These are phyloP conservation scores for Prunella fulvescens DNA, from an alignment of 2,113 vertebrate species.

Conservation along the genomic window DNA sequence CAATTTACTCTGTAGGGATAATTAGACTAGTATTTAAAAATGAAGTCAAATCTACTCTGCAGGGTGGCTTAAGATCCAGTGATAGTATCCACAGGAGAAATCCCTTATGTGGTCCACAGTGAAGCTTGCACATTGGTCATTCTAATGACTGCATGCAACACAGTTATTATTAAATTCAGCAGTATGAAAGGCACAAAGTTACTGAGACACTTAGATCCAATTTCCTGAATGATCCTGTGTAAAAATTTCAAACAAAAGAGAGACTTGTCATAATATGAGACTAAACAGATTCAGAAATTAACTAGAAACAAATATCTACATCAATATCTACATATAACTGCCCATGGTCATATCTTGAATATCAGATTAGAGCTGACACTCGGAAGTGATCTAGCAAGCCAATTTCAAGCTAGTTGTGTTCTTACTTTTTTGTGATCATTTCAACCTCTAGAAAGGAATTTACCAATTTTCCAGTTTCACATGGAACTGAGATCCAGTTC, in stretches of 20 bases:
- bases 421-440: background rate
- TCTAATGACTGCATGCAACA: background rate
- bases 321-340: background rate
- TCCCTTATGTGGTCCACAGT: background rate
- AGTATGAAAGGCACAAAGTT: background rate
- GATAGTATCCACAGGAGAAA: background rate
- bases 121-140: background rate
- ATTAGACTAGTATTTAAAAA: slow-evolving; percentile 24
- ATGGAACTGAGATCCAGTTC: background rate
- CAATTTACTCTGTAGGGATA: slow-evolving; percentile 27
- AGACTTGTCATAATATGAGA: background rate
- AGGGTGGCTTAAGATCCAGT: background rate
- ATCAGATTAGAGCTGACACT: background rate
- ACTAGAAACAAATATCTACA: background rate
- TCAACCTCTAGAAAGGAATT: background rate
- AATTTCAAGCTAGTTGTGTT: background rate
- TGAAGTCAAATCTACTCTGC: background rate
- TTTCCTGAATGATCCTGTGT: background rate
- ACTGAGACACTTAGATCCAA: background rate
- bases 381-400: background rate
- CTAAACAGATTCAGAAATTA: background rate
- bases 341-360: background rate
- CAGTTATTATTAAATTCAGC: background rate
- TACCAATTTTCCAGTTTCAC: background rate
- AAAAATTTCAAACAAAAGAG: background rate